A percentile compares a stretch with the other conserved stretches of the same genome.
phyloP scores from a whole-genome alignment of 2,797 vertebrate genomes.

The Anolis apletophallus region DNA sequence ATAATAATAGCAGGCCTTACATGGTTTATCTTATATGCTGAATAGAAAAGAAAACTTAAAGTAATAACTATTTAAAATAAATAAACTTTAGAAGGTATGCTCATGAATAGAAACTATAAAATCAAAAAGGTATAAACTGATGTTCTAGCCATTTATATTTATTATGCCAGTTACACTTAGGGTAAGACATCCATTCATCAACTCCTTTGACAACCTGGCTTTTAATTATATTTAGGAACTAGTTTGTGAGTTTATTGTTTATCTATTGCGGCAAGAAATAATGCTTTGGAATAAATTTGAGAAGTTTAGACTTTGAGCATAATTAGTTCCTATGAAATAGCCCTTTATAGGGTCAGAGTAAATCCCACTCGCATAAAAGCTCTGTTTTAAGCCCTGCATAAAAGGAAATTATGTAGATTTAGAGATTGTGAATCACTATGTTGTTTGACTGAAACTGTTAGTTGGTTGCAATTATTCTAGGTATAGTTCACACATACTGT shows the following conservation, averaged over 20 bases:
- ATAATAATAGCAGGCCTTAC: not conserved
- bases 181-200: rapidly evolving
- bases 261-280: rapidly evolving
- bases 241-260: not conserved
- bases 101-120: conserved; percentile 5
- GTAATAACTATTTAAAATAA: conserved; percentile 30
- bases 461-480: not conserved
- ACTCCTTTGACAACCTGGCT: rapidly evolving
- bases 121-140: conserved; percentile 18
- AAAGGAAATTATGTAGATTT: not conserved
- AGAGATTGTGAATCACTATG: not conserved
- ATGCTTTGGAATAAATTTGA: rapidly evolving
- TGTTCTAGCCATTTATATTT: conserved; percentile 17
- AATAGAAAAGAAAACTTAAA: not conserved
- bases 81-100: not conserved
- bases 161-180: not conserved
- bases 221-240: conserved; percentile 10
- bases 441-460: not conserved
- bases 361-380: not conserved
- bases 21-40: not conserved
- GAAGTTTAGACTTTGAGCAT: conserved; percentile 13
- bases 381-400: not conserved
- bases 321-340: not conserved
- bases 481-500: not conserved
- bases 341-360: not conserved